Base-by-base conservation (phyloP, 2,113 vertebrate species). In the Harpagus bidentatus region DNA sequence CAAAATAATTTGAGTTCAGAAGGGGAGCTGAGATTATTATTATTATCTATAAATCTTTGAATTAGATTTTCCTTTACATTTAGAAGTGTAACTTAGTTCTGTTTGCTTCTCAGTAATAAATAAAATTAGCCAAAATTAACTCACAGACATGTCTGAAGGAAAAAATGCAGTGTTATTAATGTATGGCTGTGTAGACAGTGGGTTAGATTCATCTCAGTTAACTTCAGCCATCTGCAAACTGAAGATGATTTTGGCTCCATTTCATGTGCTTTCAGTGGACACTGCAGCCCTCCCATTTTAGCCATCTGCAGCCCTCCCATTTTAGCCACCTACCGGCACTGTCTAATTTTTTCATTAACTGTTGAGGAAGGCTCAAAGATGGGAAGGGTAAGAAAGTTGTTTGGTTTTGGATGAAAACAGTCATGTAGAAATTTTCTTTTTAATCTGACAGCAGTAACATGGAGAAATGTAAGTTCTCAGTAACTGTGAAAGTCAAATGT, bases 81-180 rank as follows among this genome's bases (percentile, higher is more conserved):
- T 78, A n/a, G 25, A 84, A 82, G 12, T 20, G 34, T 65, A 34
- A 59, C 53, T 86, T 79, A 43, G 31, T 52, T 87, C 10, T 63
- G 9, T 79, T 82, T 93, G 28, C 32, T 50, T 67, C 58, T 80
- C 19, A 19, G 9, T n/a, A 66, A 53, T 53, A 58, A 48, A 67
- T 63, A 59, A 95, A 86, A 86, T 80, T 16, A 80, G 53, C 18
- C 58, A n/a, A 63, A 94, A 69, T 55, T 45, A 82, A 69, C 16
- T 83, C 20, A 10, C 19, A 76, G 76, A 82, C 9, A 1, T 47
- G 6, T 62, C 31, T 53, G 23, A 62, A 82, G 47, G 23, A 32
- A 47, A 69, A 82, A 50, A 19, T 1, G 6, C 32, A 3, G 0
- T n/a, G 43, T 29, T 62, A 16, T 0, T 1, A 50, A 45, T 17